Evolutionary conservation across 2,113 vertebrate genomes (phyloP).

Genomic region (Leptobrachium ailaonicum): DNA sequence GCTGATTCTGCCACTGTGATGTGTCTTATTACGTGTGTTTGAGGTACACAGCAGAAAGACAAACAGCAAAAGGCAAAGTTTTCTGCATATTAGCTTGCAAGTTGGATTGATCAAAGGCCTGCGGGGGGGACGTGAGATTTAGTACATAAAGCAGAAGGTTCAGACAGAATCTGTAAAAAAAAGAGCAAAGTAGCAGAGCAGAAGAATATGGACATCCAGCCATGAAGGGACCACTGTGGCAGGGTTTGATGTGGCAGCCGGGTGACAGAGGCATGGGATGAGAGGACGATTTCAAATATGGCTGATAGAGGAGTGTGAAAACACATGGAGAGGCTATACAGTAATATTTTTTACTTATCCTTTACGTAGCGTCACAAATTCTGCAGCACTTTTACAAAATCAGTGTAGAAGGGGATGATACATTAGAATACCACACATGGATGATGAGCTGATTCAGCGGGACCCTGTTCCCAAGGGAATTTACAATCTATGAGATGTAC

Average conservation of each 20-base stretch:
- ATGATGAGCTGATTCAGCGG: too few species aligned
- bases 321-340: too few species aligned
- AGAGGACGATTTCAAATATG: slow-evolving; percentile 12
- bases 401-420: too few species aligned
- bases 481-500: too few species aligned
- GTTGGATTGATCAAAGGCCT: slow-evolving; percentile 16
- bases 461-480: too few species aligned
- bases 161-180: slow-evolving; percentile 26
- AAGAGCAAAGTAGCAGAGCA: not conserved
- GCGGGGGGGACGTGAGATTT: slow-evolving; percentile 1
- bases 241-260: slow-evolving; percentile 26
- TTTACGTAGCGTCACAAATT: too few species aligned
- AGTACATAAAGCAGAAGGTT: slow-evolving; percentile 18
- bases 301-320: slow-evolving; percentile 3
- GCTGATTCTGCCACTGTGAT: slow-evolving; percentile 31
- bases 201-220: not conserved
- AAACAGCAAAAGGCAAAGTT: not conserved
- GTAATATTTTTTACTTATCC: too few species aligned
- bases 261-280: not conserved
- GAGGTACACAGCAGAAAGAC: not conserved
- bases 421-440: too few species aligned
- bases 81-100: slow-evolving; percentile 3
- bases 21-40: slow-evolving; percentile 14
- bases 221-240: slow-evolving; percentile 5
- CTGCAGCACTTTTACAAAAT: too few species aligned